Evolutionary conservation across 1,140 invertebrate species (phyloP).

Genomic region (Listronotus oregonensis): DNA sequence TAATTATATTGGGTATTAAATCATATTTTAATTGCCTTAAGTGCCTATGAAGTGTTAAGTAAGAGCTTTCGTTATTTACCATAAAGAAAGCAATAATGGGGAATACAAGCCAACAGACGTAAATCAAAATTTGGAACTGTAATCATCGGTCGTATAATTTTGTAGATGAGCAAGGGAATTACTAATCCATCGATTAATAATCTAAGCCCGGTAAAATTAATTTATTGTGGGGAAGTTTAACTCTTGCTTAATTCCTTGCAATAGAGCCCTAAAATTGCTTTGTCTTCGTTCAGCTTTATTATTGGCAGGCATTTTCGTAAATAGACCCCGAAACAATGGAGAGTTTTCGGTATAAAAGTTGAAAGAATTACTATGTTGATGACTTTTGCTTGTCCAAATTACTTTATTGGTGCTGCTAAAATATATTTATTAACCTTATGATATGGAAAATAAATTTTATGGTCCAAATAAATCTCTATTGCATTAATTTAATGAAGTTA

Average conservation of each 20-base stretch:
- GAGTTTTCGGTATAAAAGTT: slow-evolving; percentile 23
- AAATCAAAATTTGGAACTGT: slow-evolving; percentile 39
- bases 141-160: slow-evolving; percentile 40
- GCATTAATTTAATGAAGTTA: too few relatives aligned
- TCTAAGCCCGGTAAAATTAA: slow-evolving; percentile 37
- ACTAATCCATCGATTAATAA: slow-evolving; percentile 43
- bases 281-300: slow-evolving; percentile 21
- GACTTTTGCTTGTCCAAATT: slow-evolving; percentile 13
- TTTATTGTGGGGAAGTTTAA: slow-evolving; percentile 34
- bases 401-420: slow-evolving; percentile 2
- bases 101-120: slow-evolving; percentile 13
- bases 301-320: slow-evolving; percentile 22
- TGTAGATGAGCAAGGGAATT: slow-evolving; percentile 35
- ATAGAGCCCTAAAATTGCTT: slow-evolving; percentile 23
- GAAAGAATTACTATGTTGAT: slow-evolving; percentile 18
- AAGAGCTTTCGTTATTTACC: slow-evolving; percentile 32
- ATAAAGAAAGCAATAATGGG: slow-evolving; percentile 30
- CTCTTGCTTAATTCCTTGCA: slow-evolving; percentile 30
- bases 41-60: slow-evolving; percentile 35
- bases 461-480: too few relatives aligned
- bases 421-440: too few relatives aligned
- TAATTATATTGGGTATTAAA: slow-evolving; percentile 31
- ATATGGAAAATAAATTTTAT: too few relatives aligned
- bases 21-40: slow-evolving; percentile 35
- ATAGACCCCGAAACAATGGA: slow-evolving; percentile 17